Evolutionary conservation across 2,888 invertebrate genomes (phyloP).

Genomic region (Cosmorhoe ocellata): DNA sequence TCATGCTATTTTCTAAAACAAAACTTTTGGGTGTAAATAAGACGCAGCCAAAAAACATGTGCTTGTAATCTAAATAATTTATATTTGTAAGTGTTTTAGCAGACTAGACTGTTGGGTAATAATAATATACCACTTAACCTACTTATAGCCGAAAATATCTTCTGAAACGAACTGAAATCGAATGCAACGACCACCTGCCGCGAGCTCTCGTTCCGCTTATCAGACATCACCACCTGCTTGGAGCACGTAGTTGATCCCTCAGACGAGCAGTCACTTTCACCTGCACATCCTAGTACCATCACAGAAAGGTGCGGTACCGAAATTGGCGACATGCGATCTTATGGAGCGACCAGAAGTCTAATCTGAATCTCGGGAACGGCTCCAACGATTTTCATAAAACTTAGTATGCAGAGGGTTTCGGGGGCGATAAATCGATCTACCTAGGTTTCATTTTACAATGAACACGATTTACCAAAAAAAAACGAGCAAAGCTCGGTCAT

Average conservation of each 20-base stretch:
- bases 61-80: not conserved
- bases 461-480: too few relatives aligned
- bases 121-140: conserved; percentile 10
- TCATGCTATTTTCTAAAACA: too few relatives aligned
- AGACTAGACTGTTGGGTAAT: conserved; percentile 1
- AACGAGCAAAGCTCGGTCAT: too few relatives aligned
- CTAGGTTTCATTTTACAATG: too few relatives aligned
- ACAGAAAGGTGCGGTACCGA: conserved; percentile 7
- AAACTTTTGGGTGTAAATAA: too few relatives aligned
- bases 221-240: conserved; percentile 24
- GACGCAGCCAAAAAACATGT: not conserved
- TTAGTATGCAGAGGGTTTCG: too few relatives aligned
- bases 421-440: too few relatives aligned
- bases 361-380: too few relatives aligned
- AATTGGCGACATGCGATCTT: not conserved
- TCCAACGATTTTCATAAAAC: too few relatives aligned
- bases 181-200: conserved; percentile 20
- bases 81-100: too few relatives aligned
- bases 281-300: conserved; percentile 30
- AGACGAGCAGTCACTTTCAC: conserved; percentile 32
- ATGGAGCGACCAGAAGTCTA: too few relatives aligned
- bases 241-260: conserved; percentile 18
- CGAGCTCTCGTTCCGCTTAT: conserved; percentile 20
- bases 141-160: conserved; percentile 1
- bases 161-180: not conserved